phyloP scores from a whole-genome alignment of 2,888 invertebrate species.

The Tribolium freemani region DNA sequence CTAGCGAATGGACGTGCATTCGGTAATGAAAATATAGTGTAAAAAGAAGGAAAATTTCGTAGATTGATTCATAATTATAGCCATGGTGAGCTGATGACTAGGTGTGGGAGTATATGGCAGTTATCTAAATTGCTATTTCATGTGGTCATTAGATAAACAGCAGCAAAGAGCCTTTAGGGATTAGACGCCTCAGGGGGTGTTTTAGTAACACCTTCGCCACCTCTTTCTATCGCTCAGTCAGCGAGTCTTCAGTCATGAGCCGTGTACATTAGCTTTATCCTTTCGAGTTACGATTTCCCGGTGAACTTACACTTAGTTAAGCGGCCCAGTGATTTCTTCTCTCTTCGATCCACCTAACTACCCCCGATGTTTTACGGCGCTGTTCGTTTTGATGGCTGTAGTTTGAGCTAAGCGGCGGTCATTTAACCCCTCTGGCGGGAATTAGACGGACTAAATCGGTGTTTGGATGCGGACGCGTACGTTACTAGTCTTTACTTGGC shows the following conservation, averaged over 20 bases:
- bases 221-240: constrained; percentile 57
- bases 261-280: constrained; percentile 59
- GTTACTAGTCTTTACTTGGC: constrained; percentile 53
- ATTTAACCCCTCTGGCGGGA: constrained; percentile 58
- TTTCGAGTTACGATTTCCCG: constrained; percentile 56
- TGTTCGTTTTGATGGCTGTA: constrained; percentile 54
- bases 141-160: not conserved
- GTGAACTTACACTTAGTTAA: constrained; percentile 54
- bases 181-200: constrained; percentile 2
- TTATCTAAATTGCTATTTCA: not conserved
- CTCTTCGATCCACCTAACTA: constrained; percentile 12
- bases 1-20: too few species aligned
- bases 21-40: too few species aligned
- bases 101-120: not conserved
- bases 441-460: constrained; percentile 57
- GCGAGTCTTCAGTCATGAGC: constrained; percentile 49
- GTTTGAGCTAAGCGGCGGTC: constrained; percentile 57
- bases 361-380: constrained; percentile 40
- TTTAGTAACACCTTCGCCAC: constrained; percentile 35
- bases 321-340: constrained; percentile 54
- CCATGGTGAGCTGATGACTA: not conserved
- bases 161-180: not conserved
- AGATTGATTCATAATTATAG: not conserved
- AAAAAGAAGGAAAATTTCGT: not conserved
- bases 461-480: constrained; percentile 55